Base-by-base conservation (phyloP, 2,888 invertebrate genomes). In the Odontocerum albicorne region DNA sequence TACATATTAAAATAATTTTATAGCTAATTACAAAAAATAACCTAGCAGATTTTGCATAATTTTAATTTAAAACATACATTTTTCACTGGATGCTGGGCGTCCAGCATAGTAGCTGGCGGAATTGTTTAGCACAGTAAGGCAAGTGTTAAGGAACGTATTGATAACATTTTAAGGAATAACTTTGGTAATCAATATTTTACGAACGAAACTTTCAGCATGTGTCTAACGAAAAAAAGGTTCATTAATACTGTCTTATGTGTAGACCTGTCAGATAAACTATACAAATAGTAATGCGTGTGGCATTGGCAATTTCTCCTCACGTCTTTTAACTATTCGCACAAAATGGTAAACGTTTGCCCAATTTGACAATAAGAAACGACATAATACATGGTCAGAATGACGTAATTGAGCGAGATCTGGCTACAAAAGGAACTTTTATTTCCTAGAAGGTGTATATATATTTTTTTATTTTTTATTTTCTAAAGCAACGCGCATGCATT, bases 401-500 rank as follows among this genome's bases (percentile, higher is more conserved):
- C 55, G 50, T 50, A 55, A 55, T 50, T 44, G 55, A 17, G 16
- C n/a, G 44, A 20, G 32, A 44, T 38, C 43, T 16, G 13, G 35
- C 49, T n/a, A 33, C 42, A 47, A 55, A 36, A 36, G 31, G 13
- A 42, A 36, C 33, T 22, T 50, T 39, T 33, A 42, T 32, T 53
- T 57, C 53, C 44, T 32, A 39, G 53, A 53, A 57, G 53, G 57
- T 49, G 27, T 44, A 33, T 33, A 27, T 32, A 32, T 49, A 22
- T 57, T 39, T 38, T 44, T 43, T 16, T 43, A 22, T 15, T 16
- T 44, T 52, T 45, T 52, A 44, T 52, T 27, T n/a, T 27, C 19
- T 36, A 21, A 31, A 32, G 31, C 16, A 21, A 44, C 44, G 51
- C 42, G 51, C 43, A 35, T 53, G 57, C 53, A 53, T 57, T 49